Percentiles rank a stretch among this genome's conserved stretches.
Conservation (phyloP, 2,888 invertebrate species). For the Melanotus villosus region DNA sequence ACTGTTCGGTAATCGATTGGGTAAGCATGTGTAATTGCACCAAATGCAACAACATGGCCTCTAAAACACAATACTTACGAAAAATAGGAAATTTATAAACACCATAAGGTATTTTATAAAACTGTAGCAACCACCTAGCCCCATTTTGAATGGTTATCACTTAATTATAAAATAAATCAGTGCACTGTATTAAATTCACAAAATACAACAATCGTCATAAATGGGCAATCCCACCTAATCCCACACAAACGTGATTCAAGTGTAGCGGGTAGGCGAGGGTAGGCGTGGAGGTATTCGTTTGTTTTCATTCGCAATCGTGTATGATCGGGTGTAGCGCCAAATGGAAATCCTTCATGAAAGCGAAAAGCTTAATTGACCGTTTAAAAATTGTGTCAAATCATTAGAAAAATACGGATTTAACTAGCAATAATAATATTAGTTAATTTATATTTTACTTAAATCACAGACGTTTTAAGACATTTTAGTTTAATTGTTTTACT, state of each 20-base stretch:
- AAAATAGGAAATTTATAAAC: constrained; percentile 80
- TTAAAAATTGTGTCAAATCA: no score
- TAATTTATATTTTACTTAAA: no score
- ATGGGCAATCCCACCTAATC: constrained; percentile 26
- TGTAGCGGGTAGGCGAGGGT: neutral
- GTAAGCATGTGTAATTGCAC: neutral
- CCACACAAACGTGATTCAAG: constrained; percentile 6
- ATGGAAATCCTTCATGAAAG: neutral
- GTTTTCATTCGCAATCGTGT: neutral
- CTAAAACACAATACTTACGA: constrained; percentile 74
- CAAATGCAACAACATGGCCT: constrained; percentile 27
- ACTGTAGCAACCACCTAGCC: constrained; percentile 79
- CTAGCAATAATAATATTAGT: no score
- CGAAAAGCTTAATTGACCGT: no score
- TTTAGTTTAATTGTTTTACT: no score
- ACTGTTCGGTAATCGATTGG: neutral
- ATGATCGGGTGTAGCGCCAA: neutral
- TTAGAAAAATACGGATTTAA: no score
- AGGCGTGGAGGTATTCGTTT: neutral
- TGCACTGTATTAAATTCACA: no score
- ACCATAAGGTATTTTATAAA: constrained; percentile 81
- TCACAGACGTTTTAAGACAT: no score
- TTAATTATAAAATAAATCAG: neutral
- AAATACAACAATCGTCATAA: constrained; percentile 24
- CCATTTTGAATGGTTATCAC: constrained; percentile 69